These are phyloP conservation scores for Dendrolimus pini DNA, from an alignment of 2,888 invertebrate species.

Conservation along the genomic window DNA sequence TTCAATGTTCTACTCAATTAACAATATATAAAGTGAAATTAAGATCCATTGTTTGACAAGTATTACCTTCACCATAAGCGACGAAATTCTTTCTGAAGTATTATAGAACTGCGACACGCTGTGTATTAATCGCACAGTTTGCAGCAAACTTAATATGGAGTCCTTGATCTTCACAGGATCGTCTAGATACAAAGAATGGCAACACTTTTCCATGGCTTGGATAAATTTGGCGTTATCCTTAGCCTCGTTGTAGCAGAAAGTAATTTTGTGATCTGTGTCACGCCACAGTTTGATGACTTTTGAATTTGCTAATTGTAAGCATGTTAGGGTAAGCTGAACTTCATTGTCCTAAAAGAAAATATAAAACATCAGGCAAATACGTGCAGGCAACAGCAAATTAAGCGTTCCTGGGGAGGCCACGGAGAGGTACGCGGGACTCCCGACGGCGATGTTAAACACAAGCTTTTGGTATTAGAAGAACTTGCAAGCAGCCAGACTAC, in stretches of 20 bases:
- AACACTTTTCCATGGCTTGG: slow-evolving; percentile 92
- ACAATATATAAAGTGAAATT: no score
- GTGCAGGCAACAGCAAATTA: no score
- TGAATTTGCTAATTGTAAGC: slow-evolving; percentile 85
- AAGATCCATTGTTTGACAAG: no score
- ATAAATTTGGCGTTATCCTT: slow-evolving; percentile 97
- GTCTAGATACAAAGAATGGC: slow-evolving; percentile 94
- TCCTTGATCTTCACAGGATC: slow-evolving; percentile 96
- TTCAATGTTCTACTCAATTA: no score
- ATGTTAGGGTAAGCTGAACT: slow-evolving; percentile 85
- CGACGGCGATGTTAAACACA: no score
- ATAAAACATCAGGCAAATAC: not conserved
- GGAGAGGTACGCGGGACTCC: no score
- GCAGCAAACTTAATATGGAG: slow-evolving; percentile 90
- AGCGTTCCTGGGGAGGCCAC: no score
- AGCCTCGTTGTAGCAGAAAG: slow-evolving; percentile 96
- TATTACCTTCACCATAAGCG: slow-evolving; percentile 93
- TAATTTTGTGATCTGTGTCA: slow-evolving; percentile 92
- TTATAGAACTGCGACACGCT: slow-evolving; percentile 97
- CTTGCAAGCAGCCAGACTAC: no score
- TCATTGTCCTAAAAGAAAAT: slow-evolving; percentile 76
- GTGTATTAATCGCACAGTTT: slow-evolving; percentile 94
- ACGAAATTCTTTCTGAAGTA: slow-evolving; percentile 96
- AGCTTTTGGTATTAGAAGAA: no score
- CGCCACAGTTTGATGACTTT: slow-evolving; percentile 89